These are phyloP conservation scores for Squalus acanthias DNA, from an alignment of 2,797 vertebrate species.

Conservation along the genomic window DNA sequence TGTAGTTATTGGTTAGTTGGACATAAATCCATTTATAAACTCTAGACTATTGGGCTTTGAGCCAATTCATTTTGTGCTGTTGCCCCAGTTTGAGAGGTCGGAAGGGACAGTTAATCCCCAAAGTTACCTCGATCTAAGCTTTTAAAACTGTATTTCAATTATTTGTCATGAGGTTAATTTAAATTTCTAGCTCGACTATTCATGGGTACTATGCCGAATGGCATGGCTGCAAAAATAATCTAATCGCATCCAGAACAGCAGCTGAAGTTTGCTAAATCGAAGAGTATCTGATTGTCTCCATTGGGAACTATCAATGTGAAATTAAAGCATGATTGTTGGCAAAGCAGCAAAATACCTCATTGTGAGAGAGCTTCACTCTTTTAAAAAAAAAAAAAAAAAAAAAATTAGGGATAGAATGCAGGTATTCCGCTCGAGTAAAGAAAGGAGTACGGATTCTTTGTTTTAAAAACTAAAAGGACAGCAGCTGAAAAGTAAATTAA, in stretches of 20 bases:
- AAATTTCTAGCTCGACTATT: background rate
- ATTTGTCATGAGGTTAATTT: background rate
- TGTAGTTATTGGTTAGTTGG: constrained; percentile 64
- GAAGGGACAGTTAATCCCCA: background rate
- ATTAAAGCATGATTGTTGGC: background rate
- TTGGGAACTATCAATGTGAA: background rate
- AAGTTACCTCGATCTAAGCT: background rate
- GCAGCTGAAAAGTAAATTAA: background rate
- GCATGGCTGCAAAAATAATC: background rate
- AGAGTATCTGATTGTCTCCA: background rate
- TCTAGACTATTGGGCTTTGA: background rate
- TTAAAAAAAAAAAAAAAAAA: too few relatives aligned
- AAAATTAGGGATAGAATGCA: background rate
- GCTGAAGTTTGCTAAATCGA: background rate
- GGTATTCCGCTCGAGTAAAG: background rate
- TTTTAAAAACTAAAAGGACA: background rate
- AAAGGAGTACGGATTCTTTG: background rate
- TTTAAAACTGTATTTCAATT: background rate
- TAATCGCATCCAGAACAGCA: background rate
- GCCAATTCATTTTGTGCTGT: background rate
- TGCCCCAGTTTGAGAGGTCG: background rate
- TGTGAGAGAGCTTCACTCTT: background rate
- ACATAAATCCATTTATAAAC: background rate
- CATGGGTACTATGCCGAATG: background rate
- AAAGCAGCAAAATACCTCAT: background rate